phyloP scores from a whole-genome alignment of 1,140 invertebrate genomes.

The Conopomorpha cramerella region DNA sequence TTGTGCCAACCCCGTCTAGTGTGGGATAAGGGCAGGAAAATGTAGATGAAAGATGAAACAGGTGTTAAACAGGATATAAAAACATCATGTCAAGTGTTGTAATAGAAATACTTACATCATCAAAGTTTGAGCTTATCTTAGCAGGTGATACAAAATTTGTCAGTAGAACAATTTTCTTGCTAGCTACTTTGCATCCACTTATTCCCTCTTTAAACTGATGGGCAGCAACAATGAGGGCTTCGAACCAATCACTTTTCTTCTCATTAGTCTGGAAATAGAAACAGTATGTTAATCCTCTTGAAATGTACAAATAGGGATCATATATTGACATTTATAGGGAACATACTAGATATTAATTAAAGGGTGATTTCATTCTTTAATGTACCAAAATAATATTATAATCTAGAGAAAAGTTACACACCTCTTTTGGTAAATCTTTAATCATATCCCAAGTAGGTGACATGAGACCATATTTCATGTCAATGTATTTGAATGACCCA shows the following conservation, averaged over 20 bases:
- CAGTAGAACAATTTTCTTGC: slow-evolving; percentile 46
- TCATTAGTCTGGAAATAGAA: too few species aligned
- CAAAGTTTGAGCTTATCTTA: slow-evolving; percentile 15
- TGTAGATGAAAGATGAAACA: not conserved
- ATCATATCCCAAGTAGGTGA: slow-evolving; percentile 42
- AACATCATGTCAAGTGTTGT: not conserved
- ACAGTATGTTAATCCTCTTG: too few species aligned
- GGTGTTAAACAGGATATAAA: not conserved
- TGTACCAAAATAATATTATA: too few species aligned
- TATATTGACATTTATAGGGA: too few species aligned
- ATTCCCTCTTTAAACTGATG: slow-evolving; percentile 32
- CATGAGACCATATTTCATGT: slow-evolving; percentile 23
- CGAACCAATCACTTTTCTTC: slow-evolving; percentile 50
- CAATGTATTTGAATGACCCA: slow-evolving; percentile 27
- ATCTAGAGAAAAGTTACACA: too few species aligned
- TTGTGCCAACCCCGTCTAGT: too few species aligned
- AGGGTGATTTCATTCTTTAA: too few species aligned
- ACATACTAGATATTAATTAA: too few species aligned
- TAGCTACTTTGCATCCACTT: slow-evolving; percentile 19
- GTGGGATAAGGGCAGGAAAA: too few species aligned
- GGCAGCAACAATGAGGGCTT: slow-evolving; percentile 39
- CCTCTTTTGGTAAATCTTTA: slow-evolving; percentile 27
- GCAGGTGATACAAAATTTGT: slow-evolving; percentile 40
- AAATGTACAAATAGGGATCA: too few species aligned
- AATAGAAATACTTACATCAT: slow-evolving; percentile 14